These are phyloP conservation scores for Trinorchestia longiramus DNA, from an alignment of 1,140 invertebrate species.

Conservation along the genomic window DNA sequence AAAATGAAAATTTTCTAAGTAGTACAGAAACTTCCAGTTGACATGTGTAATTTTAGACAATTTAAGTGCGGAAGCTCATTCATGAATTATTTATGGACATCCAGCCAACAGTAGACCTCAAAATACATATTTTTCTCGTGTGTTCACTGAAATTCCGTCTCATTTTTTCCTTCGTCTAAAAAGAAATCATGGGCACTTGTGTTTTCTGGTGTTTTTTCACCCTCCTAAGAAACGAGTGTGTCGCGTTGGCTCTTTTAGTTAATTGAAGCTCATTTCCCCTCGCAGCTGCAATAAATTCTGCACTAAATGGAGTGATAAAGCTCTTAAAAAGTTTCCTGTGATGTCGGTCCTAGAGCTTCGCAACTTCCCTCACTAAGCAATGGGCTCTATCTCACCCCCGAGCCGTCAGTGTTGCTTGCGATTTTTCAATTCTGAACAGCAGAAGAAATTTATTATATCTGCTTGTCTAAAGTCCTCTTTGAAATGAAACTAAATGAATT, in stretches of 20 bases:
- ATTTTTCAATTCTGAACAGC: background rate
- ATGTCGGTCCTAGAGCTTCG: background rate
- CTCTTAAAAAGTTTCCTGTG: background rate
- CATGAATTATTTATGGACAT: background rate
- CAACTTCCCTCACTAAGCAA: background rate
- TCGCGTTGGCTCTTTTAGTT: background rate
- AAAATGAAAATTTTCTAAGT: background rate
- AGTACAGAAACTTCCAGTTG: background rate
- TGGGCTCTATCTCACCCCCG: background rate
- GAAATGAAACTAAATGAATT: background rate
- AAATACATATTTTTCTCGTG: background rate
- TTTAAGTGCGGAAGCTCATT: background rate
- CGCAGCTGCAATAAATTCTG: slow-evolving; percentile 6
- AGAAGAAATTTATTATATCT: background rate
- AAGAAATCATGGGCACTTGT: background rate
- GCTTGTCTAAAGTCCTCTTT: background rate
- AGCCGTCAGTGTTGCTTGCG: background rate
- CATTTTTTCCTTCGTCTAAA: background rate
- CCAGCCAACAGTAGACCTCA: background rate
- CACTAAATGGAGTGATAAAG: background rate
- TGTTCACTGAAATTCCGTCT: background rate
- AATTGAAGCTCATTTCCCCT: background rate
- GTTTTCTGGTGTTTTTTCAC: background rate
- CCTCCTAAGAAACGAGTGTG: background rate
- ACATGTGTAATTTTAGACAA: background rate